Evolutionary conservation across 1,140 invertebrate species (phyloP).

Genomic region (Pseudomyrmex flavicornis): DNA sequence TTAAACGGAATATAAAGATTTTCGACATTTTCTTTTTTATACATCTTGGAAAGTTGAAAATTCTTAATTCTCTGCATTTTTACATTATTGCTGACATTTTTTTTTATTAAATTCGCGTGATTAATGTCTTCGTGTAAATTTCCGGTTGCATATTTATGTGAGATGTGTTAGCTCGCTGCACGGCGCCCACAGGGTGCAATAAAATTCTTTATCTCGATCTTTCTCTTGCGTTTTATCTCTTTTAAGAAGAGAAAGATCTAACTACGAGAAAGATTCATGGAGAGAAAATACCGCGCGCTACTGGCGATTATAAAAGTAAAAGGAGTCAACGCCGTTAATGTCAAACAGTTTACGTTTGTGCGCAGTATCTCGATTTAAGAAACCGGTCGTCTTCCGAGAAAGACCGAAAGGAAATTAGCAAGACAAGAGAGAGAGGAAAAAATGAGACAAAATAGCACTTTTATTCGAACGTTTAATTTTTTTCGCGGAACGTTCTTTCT

Average conservation of each 20-base stretch:
- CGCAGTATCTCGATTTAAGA: slow-evolving; percentile 50
- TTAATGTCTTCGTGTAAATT: neutral
- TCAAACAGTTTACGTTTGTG: slow-evolving; percentile 27
- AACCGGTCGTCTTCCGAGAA: slow-evolving; percentile 54
- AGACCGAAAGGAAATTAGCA: neutral
- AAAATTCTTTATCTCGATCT: slow-evolving; percentile 39
- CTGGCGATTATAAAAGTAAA: slow-evolving; percentile 31
- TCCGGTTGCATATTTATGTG: neutral
- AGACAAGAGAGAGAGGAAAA: slow-evolving; percentile 1
- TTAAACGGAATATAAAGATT: neutral
- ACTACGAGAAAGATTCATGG: slow-evolving; percentile 27
- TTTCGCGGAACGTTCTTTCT: neutral
- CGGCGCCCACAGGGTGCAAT: neutral
- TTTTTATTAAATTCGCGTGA: neutral
- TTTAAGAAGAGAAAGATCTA: too few species aligned
- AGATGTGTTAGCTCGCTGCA: neutral
- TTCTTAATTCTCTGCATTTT: too few species aligned
- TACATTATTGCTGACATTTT: too few species aligned
- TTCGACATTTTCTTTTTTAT: neutral
- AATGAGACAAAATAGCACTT: slow-evolving; percentile 26
- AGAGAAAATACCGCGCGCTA: slow-evolving; percentile 18
- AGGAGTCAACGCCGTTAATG: slow-evolving; percentile 57
- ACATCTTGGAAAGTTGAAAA: neutral
- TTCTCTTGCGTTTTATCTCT: neutral
- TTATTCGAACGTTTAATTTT: slow-evolving; percentile 28